phyloP scores from a whole-genome alignment of 2,888 invertebrate genomes.

The Drosophila fungiperda region DNA sequence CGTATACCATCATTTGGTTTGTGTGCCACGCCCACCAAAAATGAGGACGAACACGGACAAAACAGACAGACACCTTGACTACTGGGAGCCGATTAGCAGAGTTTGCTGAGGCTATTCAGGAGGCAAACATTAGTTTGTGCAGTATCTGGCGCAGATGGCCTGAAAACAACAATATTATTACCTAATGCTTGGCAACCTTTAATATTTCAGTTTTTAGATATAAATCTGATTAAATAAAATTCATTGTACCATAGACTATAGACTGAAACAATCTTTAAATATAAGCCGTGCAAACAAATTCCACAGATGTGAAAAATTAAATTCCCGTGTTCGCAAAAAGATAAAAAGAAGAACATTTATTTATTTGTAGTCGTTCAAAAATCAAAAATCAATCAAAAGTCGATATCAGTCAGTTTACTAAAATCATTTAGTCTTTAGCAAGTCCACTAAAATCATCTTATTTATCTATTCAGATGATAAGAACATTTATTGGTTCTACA shows the following conservation, averaged over 20 bases:
- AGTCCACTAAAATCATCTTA: background rate
- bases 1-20: slow-evolving; percentile 41
- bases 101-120: slow-evolving; percentile 22
- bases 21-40: slow-evolving; percentile 39
- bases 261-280: background rate
- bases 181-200: slow-evolving; percentile 1
- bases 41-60: slow-evolving; percentile 2
- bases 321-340: background rate
- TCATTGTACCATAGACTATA: background rate
- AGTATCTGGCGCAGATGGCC: slow-evolving; percentile 10
- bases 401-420: too few species aligned
- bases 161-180: slow-evolving; percentile 29
- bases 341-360: too few species aligned
- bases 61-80: slow-evolving; percentile 35
- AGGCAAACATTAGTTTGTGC: slow-evolving; percentile 9
- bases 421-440: background rate
- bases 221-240: background rate
- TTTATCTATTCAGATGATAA: too few species aligned
- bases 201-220: background rate
- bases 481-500: too few species aligned
- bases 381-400: too few species aligned
- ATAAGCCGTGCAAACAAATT: background rate
- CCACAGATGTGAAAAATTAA: too few species aligned
- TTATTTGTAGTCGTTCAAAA: too few species aligned
- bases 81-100: slow-evolving; percentile 11